Evolutionary conservation across 2,888 invertebrate genomes (phyloP).

Genomic region (Heliconius cydno): DNA sequence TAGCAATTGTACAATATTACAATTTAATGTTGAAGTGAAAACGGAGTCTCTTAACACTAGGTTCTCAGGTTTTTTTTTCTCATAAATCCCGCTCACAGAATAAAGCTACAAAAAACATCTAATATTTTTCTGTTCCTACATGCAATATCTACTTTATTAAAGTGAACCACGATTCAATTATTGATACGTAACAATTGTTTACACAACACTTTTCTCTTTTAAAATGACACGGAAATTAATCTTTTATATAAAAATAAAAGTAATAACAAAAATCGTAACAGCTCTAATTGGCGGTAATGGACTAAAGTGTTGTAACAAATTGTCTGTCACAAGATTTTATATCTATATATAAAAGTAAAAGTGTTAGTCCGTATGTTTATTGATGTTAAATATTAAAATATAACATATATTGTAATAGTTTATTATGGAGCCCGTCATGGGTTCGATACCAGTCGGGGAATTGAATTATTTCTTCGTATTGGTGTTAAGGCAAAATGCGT

Average conservation of each 20-base stretch:
- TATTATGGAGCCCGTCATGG: background rate
- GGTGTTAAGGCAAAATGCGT: background rate
- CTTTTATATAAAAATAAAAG: constrained; percentile 18
- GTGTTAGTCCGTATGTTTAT: background rate
- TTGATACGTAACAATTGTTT: constrained; percentile 2
- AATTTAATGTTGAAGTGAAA: too few relatives aligned
- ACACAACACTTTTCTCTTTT: constrained; percentile 16
- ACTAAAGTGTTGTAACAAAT: constrained; percentile 26
- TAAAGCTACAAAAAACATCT: too few relatives aligned
- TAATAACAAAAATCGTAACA: constrained; percentile 17
- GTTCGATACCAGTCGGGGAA: background rate
- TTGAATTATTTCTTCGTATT: background rate
- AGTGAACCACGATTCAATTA: background rate
- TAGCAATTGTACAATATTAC: too few relatives aligned
- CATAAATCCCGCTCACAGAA: too few relatives aligned
- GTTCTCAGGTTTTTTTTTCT: too few relatives aligned
- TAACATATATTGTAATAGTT: too few relatives aligned
- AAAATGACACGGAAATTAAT: background rate
- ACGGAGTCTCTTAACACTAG: too few relatives aligned
- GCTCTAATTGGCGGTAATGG: constrained; percentile 23
- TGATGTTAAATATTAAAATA: too few relatives aligned
- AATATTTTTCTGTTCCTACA: too few relatives aligned
- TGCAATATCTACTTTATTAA: background rate
- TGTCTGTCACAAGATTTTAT: constrained; percentile 9
- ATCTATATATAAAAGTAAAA: background rate